Base-by-base conservation (phyloP, 2,797 vertebrate genomes). In the Myotis daubentonii region DNA sequence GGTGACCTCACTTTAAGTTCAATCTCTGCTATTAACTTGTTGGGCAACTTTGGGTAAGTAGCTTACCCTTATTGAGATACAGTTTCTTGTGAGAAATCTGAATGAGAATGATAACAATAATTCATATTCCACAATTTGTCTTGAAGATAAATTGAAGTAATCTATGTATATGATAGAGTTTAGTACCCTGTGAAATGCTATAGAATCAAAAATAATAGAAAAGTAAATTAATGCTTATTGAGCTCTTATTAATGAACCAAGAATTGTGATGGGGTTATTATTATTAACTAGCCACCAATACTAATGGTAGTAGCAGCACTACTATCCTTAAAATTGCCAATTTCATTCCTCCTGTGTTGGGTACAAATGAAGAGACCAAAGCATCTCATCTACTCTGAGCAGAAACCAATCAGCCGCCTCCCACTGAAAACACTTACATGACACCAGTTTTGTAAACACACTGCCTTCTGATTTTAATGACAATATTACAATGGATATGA, bases 391-490 rank as follows among this genome's bases (percentile, higher is more conserved):
- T 55, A n/a, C 30, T 82, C 28, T 92, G 55, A 91, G 88, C 91
- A 95, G 93, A 94, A 92, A 89, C 80, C 71, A 91, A 23, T 65
- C 47, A 86, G 25, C 71, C 44, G 94, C 89, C 94, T 95, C 87
- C 95, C 94, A 82, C 66, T 91, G 88, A 84, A 93, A 97, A 92
- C 81, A 89, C 72, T 68, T 89, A n/a, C 15, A 94, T 74, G 83
- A 70, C 30, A 41, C 25, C 15, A 72, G 81, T 36, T 88, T 94
- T 90, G 74, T 95, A 93, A 97, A 95, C 94, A 91, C 95, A 94
- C 89, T 83, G 94, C 74, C 89, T 94, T 96, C 94, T 95, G 78
- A 96, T 94, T 93, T 86, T 87, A 90, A 96, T 97, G 76, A 92
- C 95, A 95, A 41, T 93, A 87, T 96, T 82, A 89, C 84, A 93